A percentile compares a stretch with the other conserved stretches of the same genome.
Evolutionary conservation across 2,113 vertebrate genomes (phyloP).

Genomic region (Henicopernis longicauda): DNA sequence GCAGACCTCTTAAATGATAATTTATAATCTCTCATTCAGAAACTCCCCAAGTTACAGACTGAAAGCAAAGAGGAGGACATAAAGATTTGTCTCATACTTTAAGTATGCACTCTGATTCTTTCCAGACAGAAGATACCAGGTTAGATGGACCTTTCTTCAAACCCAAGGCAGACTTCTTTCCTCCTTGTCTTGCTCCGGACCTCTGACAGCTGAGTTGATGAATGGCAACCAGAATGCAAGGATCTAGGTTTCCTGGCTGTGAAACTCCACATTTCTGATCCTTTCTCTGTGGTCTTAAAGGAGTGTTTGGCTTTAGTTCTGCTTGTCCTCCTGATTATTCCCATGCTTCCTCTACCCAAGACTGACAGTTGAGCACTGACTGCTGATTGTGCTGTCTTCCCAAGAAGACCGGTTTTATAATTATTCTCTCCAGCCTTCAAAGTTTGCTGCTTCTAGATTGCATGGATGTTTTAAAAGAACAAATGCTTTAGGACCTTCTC

Average conservation of each 20-base stretch:
- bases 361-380: not conserved
- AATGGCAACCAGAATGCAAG: not conserved
- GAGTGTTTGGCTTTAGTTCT: not conserved
- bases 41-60: not conserved
- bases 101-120: not conserved
- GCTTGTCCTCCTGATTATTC: not conserved
- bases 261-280: not conserved
- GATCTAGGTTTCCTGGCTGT: not conserved
- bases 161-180: not conserved
- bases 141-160: not conserved
- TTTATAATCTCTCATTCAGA: not conserved
- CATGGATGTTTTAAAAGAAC: not conserved
- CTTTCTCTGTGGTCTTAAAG: not conserved
- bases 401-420: not conserved
- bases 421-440: not conserved
- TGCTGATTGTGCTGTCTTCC: not conserved
- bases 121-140: not conserved
- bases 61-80: not conserved
- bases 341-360: not conserved
- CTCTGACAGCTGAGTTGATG: not conserved
- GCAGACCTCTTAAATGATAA: not conserved
- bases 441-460: not conserved
- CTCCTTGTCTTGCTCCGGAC: not conserved
- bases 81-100: not conserved
- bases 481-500: not conserved